These are phyloP conservation scores for Colletes latitarsis DNA, from an alignment of 1,140 invertebrate species.

Conservation along the genomic window DNA sequence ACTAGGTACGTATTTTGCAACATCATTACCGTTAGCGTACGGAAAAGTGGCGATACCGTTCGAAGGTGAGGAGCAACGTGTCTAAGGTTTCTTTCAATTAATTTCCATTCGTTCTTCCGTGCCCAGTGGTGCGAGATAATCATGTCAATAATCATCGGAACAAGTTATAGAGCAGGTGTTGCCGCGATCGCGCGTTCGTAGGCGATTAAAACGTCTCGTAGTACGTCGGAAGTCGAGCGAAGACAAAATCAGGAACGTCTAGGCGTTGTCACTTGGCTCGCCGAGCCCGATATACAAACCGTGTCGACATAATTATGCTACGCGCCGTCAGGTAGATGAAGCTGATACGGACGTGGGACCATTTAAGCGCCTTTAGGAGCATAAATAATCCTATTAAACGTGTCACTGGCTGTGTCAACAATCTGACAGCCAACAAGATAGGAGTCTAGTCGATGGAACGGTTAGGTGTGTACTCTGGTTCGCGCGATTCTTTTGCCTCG, in stretches of 20 bases:
- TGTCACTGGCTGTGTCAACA: slow-evolving; percentile 76
- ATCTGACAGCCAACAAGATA: slow-evolving; percentile 73
- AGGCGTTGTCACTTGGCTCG: slow-evolving; percentile 63
- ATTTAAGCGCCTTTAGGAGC: slow-evolving; percentile 72
- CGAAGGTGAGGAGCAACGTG: neutral
- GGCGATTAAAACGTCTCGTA: slow-evolving; percentile 55
- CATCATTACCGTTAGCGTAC: neutral
- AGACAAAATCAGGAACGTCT: slow-evolving; percentile 65
- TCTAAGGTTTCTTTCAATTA: slow-evolving; percentile 16
- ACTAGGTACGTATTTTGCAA: neutral
- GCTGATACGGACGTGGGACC: slow-evolving; percentile 65
- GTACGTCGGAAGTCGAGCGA: slow-evolving; percentile 57
- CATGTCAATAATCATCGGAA: slow-evolving; percentile 40
- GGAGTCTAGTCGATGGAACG: slow-evolving; percentile 33
- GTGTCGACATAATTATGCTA: slow-evolving; percentile 72
- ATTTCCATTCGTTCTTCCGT: slow-evolving; percentile 6
- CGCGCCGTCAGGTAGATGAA: slow-evolving; percentile 73
- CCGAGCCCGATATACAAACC: slow-evolving; percentile 50
- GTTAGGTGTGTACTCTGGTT: slow-evolving; percentile 17
- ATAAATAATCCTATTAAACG: slow-evolving; percentile 79
- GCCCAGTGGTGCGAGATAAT: slow-evolving; percentile 33
- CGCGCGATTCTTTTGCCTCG: slow-evolving; percentile 10
- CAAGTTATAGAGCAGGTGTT: slow-evolving; percentile 35
- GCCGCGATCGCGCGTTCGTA: slow-evolving; percentile 9
- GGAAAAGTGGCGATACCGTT: neutral